Conservation (phyloP, 2,888 invertebrate genomes). For the Geophilus truncorum region DNA sequence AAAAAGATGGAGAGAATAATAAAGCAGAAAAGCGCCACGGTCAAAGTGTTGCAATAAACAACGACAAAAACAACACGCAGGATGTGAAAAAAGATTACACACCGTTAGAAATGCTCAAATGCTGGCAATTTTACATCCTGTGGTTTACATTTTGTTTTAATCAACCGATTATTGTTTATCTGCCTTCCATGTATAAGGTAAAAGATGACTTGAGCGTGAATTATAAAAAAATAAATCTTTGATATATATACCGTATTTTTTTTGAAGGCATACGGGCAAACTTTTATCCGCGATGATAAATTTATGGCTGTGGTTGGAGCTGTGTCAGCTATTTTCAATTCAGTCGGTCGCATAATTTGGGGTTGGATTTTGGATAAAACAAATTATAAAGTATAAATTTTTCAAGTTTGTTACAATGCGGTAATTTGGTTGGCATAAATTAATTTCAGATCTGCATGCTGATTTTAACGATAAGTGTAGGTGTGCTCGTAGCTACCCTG, state of each 20-base stretch:
- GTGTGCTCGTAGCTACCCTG: conserved; percentile 41
- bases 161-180: conserved; percentile 44
- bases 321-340: conserved; percentile 52
- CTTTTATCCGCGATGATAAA: conserved; percentile 51
- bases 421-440: neutral
- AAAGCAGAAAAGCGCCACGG: neutral
- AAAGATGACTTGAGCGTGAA: neutral
- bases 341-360: conserved; percentile 51
- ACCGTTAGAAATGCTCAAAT: conserved; percentile 42
- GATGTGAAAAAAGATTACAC: conserved; percentile 34
- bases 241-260: neutral
- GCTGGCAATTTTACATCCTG: conserved; percentile 45
- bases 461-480: conserved; percentile 38
- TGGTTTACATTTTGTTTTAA: conserved; percentile 47
- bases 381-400: conserved; percentile 47
- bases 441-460: conserved; percentile 42
- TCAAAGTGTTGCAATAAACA: neutral
- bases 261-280: conserved; percentile 48
- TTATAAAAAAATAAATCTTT: neutral
- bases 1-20: neutral
- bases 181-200: conserved; percentile 49
- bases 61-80: neutral
- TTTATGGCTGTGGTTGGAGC: conserved; percentile 52
- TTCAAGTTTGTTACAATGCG: neutral
- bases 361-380: conserved; percentile 50